Conservation (phyloP, 2,797 vertebrate genomes). For the Nyctalus aviator region DNA sequence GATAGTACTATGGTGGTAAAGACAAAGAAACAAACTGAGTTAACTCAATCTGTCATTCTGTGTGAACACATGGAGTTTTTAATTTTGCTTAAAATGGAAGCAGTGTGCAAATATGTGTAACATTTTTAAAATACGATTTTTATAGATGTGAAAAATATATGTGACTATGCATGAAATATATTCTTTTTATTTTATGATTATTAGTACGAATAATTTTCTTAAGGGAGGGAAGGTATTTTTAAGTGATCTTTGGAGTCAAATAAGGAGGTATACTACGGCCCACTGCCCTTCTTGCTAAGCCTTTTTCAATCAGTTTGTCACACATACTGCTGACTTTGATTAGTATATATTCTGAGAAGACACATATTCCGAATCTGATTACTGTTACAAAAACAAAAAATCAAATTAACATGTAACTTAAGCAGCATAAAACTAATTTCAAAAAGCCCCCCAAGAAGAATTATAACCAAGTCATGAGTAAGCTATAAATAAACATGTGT, state of each 20-base stretch:
- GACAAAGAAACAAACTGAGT: neutral
- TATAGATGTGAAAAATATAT: neutral
- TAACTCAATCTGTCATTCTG: neutral
- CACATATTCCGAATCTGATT: conserved; percentile 1
- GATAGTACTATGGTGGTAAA: neutral
- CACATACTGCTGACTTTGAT: neutral
- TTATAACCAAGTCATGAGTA: conserved; percentile 17
- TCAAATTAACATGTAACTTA: conserved; percentile 7
- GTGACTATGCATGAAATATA: neutral
- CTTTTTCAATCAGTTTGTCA: neutral
- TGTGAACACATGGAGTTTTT: neutral
- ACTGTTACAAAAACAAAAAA: conserved; percentile 19
- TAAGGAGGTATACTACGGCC: neutral
- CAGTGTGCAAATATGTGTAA: neutral
- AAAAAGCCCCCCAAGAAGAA: neutral
- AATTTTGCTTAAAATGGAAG: conserved; percentile 24
- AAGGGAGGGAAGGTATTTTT: neutral
- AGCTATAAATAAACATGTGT: neutral
- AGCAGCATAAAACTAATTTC: conserved; percentile 4
- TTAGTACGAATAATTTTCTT: neutral
- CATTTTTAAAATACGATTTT: neutral
- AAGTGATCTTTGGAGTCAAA: neutral
- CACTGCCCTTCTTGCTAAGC: neutral
- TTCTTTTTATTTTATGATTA: neutral
- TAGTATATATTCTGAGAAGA: neutral